These are phyloP conservation scores for Octomys mimax DNA, from an alignment of 2,797 vertebrate species.

Conservation along the genomic window DNA sequence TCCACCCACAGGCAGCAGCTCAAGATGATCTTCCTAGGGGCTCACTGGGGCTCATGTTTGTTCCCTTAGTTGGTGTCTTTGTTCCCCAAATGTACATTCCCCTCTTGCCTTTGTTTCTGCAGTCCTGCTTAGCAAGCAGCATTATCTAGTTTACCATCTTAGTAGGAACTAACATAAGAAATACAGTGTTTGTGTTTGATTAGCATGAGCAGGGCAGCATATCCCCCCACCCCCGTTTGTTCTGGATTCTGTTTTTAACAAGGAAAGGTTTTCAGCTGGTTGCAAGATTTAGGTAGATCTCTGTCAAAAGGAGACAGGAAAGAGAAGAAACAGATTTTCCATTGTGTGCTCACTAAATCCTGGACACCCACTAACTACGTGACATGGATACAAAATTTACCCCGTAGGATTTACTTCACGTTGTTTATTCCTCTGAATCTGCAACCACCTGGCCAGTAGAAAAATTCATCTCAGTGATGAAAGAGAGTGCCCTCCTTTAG, in stretches of 20 bases:
- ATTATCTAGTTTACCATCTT: not conserved
- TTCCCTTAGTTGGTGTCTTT: not conserved
- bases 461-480: not conserved
- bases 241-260: not conserved
- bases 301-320: not conserved
- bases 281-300: not conserved
- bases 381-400: not conserved
- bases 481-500: not conserved
- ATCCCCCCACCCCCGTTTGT: not conserved
- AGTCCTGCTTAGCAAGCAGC: not conserved
- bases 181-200: not conserved
- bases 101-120: constrained; percentile 19
- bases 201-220: not conserved
- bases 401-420: not conserved
- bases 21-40: not conserved
- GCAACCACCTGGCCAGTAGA: not conserved
- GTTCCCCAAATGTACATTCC: not conserved
- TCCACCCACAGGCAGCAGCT: not conserved
- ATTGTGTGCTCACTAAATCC: not conserved
- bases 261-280: not conserved
- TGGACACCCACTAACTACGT: not conserved
- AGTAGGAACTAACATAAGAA: constrained; percentile 5
- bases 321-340: not conserved
- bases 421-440: constrained; percentile 37
- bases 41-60: not conserved